Conservation (phyloP, 2,113 vertebrate genomes). For the Orientallactaga bullata region DNA sequence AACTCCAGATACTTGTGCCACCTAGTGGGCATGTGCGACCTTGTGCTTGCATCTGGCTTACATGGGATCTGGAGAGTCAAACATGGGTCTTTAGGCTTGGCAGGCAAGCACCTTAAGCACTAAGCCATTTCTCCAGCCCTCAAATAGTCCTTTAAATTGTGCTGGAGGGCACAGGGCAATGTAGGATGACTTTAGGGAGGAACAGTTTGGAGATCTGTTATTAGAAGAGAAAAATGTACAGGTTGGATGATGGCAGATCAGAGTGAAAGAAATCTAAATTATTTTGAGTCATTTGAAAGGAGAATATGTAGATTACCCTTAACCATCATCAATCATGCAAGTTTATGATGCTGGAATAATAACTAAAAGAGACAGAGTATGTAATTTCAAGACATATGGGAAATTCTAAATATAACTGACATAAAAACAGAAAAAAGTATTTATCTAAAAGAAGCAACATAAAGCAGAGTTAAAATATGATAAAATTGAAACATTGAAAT, state of each 20-base stretch:
- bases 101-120: no score
- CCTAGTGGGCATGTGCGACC: no score
- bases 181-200: no score
- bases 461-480: background rate
- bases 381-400: background rate
- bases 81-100: no score
- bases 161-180: no score
- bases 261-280: background rate
- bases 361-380: background rate
- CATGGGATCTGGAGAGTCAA: no score
- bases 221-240: background rate
- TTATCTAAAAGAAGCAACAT: background rate
- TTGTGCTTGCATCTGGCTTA: no score
- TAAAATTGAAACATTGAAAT: background rate
- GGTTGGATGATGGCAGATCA: background rate
- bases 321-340: background rate
- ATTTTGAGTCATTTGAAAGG: background rate
- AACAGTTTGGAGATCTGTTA: background rate
- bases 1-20: no score
- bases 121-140: no score
- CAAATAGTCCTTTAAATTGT: no score
- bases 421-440: background rate
- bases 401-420: background rate
- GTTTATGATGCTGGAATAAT: background rate
- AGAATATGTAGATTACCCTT: background rate